Evolutionary conservation across 92 coral and sea anemone species (phyloP).

Genomic region (Hydrozoanthus gracilis): DNA sequence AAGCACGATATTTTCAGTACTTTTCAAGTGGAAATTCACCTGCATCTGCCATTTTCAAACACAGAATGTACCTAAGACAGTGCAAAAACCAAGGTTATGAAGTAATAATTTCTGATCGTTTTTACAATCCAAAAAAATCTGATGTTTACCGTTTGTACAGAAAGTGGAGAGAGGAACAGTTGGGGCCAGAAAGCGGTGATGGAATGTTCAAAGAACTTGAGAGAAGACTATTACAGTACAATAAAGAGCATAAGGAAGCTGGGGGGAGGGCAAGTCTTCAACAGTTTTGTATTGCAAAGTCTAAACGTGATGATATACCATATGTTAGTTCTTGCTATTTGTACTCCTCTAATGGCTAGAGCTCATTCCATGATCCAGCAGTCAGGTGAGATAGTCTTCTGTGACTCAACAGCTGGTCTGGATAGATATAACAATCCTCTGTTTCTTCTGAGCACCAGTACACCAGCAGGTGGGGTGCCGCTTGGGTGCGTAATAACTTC

Average conservation of each 20-base stretch:
- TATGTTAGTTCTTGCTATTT: constrained; percentile 33
- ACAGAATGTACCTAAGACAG: constrained; percentile 35
- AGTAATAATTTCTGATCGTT: constrained; percentile 34
- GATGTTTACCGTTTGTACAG: constrained; percentile 35
- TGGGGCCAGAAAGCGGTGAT: constrained; percentile 37
- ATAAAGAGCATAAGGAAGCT: constrained; percentile 37
- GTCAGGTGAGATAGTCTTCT: constrained; percentile 35
- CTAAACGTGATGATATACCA: not conserved
- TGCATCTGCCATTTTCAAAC: constrained; percentile 38
- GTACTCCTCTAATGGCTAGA: constrained; percentile 35
- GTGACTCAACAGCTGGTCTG: constrained; percentile 38
- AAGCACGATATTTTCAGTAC: constrained; percentile 10
- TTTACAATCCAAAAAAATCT: constrained; percentile 25
- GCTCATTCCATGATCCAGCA: constrained; percentile 43
- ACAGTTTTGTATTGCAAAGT: not conserved
- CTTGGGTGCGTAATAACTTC: constrained; percentile 26
- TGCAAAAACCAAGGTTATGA: constrained; percentile 38
- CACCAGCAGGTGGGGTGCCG: constrained; percentile 15
- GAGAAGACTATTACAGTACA: constrained; percentile 22
- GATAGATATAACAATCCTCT: constrained; percentile 20
- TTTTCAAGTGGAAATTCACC: constrained; percentile 26
- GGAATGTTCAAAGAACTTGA: constrained; percentile 35
- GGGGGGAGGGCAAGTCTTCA: constrained; percentile 50
- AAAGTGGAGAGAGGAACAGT: constrained; percentile 16
- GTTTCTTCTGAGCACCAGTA: not conserved